phyloP scores from a whole-genome alignment of 2,113 vertebrate genomes.

The Cathartes aura region DNA sequence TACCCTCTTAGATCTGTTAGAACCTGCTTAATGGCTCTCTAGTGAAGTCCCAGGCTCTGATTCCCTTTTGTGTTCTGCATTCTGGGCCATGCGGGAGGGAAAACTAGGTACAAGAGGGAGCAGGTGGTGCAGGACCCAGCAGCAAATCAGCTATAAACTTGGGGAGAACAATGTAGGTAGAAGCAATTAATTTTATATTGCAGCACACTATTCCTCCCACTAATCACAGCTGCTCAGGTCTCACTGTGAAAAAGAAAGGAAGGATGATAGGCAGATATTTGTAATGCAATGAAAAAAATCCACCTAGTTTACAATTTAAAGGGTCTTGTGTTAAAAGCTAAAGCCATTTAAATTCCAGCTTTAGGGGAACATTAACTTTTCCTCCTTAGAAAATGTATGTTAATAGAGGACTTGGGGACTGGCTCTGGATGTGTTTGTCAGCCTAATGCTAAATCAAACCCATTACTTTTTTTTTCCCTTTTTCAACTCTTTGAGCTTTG shows the following conservation, averaged over 20 bases:
- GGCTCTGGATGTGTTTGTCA: background rate
- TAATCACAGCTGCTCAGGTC: conserved; percentile 62
- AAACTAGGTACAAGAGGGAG: conserved; percentile 48
- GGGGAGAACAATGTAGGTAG: conserved; percentile 1
- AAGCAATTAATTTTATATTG: conserved; percentile 65
- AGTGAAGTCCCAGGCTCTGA: background rate
- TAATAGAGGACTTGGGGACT: conserved; percentile 37
- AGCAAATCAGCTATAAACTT: conserved; percentile 41
- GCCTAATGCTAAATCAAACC: background rate
- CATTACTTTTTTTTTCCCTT: background rate
- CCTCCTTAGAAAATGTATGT: background rate
- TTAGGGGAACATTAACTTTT: conserved; percentile 42
- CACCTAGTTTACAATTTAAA: conserved; percentile 48
- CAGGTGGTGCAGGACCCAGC: conserved; percentile 57
- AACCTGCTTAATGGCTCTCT: background rate
- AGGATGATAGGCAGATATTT: conserved; percentile 49
- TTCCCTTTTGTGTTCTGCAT: conserved; percentile 29
- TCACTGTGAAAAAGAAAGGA: background rate
- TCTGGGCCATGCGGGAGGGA: background rate
- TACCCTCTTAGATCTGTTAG: background rate
- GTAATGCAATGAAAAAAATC: conserved; percentile 33
- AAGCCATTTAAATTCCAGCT: conserved; percentile 62
- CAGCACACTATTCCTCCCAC: conserved; percentile 36
- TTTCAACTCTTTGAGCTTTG: background rate
- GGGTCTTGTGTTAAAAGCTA: conserved; percentile 38